Base-by-base conservation (phyloP, 92 coral and sea anemone genomes). In the Pocillopora meandrina region DNA sequence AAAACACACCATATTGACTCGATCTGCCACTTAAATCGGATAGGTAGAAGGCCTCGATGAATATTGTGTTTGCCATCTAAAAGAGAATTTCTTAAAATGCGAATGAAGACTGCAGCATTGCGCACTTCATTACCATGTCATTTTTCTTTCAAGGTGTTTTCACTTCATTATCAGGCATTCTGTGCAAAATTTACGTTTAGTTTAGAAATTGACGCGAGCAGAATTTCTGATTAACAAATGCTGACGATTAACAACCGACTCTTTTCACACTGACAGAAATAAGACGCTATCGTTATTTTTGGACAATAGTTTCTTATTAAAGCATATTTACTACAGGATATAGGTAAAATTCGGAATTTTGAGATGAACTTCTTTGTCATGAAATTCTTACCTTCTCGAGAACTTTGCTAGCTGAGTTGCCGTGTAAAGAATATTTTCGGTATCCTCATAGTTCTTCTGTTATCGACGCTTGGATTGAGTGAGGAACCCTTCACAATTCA, bases 151-250 rank as follows among this genome's bases (percentile, higher is more conserved):
- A 64, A 64, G 60, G 21, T 64, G 82, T 78, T 78, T 78, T 64
- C 82, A 64, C 42, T 78, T 78, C 65, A 81, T 66, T 80, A 68
- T 56, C 68, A 58, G 85, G 42, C 52, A 16, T 58, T 79, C 72
- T 66, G 56, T 81, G 56, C 18, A 56, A 81, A 70, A 81, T 58
- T 81, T 81, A 57, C 77, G 68, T n/a, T 34, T 59, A 81, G 84
- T 23, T 80, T 26, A 57, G 42, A 74, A 69, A 57, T 69, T 69
- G 67, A 13, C 68, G 77, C 18, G 56, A 10, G 20, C 31, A 56
- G 76, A 69, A 81, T 81, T n/a, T 76, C 2, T 36, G 71, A 81
- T 81, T 65, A 21, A 47, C 52, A 16, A 66, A 11, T 67, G 67
- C 55, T 17, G n/a, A 65, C 36, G 49, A 63, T 78, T 63, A 65